Base-by-base conservation (phyloP, 2,888 invertebrate species). In the Ectemnius cavifrons region DNA sequence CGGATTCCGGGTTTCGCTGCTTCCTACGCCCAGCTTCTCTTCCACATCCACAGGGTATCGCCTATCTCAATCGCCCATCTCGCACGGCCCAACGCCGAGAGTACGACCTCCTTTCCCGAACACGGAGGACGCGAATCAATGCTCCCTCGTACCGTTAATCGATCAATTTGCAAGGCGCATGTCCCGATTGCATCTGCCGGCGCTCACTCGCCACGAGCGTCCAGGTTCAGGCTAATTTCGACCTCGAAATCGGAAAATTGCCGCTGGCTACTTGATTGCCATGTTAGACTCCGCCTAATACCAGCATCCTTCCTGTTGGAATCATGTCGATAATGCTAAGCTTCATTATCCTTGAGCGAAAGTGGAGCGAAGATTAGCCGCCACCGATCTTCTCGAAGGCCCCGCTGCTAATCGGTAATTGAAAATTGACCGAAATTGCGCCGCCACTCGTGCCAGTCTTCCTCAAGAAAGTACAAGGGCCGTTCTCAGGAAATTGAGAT, bases 91-190 rank as follows among this genome's bases (percentile, higher is more conserved):
- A 58, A 61, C 69, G 20, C 8, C 37, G 37, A 37, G 37, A 37
- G 37, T 37, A 58, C 71, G 74, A 75, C 75, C 64, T 69, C 73
- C 64, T 72, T 73, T 71, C 62, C 8, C 59, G 2, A 37, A 37
- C 37, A 37, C 27, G 57, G 4, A 47, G 56, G 46, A 64, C 67
- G 63, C 49, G 60, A 18, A 58, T 61, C 78, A 75, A 79, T 81
- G 68, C 58, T 16, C 14, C n/a, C 52, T 56, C 68, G 78, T 82
- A 81, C 84, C 84, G 85, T 86, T 86, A 84, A 85, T 84, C 85
- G 84, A 82, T 84, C 85, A 76, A 82, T 86, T 83, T 81, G 79
- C 82, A 71, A 82, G 47, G 64, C 58, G 58, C 67, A 62, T 69
- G 69, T 73, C 61, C 49, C 49, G 71, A 57, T 60, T 59, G 64